Evolutionary conservation across 2,797 vertebrate species (phyloP), one percentile per base, ranked within the genome.

Genomic region (Erpetoichthys calabaricus): DNA sequence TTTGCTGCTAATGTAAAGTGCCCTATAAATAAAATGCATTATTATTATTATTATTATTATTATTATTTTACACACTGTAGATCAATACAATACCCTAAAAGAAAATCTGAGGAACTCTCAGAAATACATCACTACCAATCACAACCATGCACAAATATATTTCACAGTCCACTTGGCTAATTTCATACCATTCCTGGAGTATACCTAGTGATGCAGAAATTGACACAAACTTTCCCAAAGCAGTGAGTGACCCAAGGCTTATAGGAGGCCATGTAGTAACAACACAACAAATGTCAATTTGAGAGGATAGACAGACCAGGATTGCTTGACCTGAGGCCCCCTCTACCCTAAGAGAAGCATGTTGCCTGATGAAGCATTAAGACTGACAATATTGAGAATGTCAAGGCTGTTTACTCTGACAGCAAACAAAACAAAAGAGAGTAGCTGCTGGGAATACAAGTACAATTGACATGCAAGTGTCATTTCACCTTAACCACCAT

Each of bases 241-340:
- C 76, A 70, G 75, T 69, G 67, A 65, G 64, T 80, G 73, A 79
- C 78, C 76, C 62, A n/a, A 61, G 3, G 72, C 74, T 68, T 61
- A 66, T 64, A 65, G 68, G 80, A 80, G 72, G 76, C 75, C 25
- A 64, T 70, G 56, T 10, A 66, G 63, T 69, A 66, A 69, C 64
- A 73, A 72, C 74, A 75, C 76, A 78, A 80, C 75, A 84, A 86
- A 87, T 83, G 82, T 84, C 81, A 87, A 72, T 69, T 67, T 76
- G 67, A 58, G 60, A 73, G 67, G 61, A 62, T 68, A 78, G 69
- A 65, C 65, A 73, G 71, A 70, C 69, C 73, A 69, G 67, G 68
- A 68, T 73, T 69, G 73, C 60, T 55, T 62, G 62, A 77, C 79
- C 74, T 68, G 68, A 62, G 77, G 78, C 74, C 62, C 62, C 62